A percentile compares a stretch with the other conserved stretches of the same genome.
Conservation (phyloP, 2,888 invertebrate species). For the Galeopsomyia nigrocyanea region DNA sequence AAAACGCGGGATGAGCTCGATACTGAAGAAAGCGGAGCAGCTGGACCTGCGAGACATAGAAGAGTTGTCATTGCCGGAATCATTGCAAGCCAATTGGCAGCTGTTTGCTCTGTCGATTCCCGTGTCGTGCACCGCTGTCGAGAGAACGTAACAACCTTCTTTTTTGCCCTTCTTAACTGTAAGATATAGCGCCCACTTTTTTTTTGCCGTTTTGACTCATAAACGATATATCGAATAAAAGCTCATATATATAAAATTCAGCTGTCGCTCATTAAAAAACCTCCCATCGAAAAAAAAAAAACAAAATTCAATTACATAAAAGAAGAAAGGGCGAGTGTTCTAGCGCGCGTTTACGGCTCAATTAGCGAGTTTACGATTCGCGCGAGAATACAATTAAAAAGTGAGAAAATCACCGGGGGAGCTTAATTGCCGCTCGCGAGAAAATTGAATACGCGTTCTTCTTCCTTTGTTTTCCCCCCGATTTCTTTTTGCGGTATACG, state of each 20-base stretch:
- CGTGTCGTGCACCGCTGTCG: slow-evolving; percentile 54
- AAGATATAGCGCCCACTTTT: not conserved
- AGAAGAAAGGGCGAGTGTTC: no score
- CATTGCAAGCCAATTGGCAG: slow-evolving; percentile 57
- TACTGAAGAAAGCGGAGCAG: slow-evolving; percentile 27
- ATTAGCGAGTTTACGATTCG: slow-evolving; percentile 37
- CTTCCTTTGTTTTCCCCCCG: slow-evolving; percentile 5
- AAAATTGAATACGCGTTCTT: not conserved
- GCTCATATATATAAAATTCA: no score
- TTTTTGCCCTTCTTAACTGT: not conserved
- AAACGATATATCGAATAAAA: no score
- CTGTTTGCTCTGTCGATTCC: slow-evolving; percentile 54
- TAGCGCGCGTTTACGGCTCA: slow-evolving; percentile 23
- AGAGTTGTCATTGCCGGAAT: slow-evolving; percentile 55
- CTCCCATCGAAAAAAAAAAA: no score
- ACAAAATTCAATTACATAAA: no score
- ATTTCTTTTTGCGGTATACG: slow-evolving; percentile 4
- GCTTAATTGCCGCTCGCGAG: not conserved
- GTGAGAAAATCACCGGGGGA: not conserved
- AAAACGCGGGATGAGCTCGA: slow-evolving; percentile 50
- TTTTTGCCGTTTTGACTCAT: not conserved
- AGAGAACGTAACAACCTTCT: slow-evolving; percentile 18
- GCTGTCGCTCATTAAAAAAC: no score
- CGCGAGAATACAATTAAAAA: slow-evolving; percentile 13
- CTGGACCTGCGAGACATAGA: slow-evolving; percentile 27